Base-by-base conservation (phyloP, 2,797 vertebrate genomes). In the Rallus crepitans region DNA sequence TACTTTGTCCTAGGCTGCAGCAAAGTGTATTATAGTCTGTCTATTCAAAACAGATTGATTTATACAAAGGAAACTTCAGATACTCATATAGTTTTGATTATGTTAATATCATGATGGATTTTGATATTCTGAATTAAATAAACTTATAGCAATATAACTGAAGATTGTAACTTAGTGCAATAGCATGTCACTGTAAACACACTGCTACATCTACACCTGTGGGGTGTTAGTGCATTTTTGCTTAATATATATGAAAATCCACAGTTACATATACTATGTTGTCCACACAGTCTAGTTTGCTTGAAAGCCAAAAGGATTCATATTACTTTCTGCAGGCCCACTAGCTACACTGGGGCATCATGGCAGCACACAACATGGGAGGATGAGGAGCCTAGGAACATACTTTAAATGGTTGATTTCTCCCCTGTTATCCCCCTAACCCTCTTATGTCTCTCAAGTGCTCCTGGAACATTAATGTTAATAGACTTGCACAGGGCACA, bases 41-140 rank as follows among this genome's bases (percentile, higher is more conserved):
- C 33, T 77, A 80, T 53, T 83, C 65, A 94, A 68, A 96, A 39
- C 9, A 65, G 12, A 83, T 8, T 25, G 28, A 89, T 84, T 69
- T 30, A 56, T 56, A 77, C 35, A 86, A 82, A 66, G 33, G 19
- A 82, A 92, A 50, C 30, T 52, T 77, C 66, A 89, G 53, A 63
- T 81, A 94, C 81, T 69, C 27, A n/a, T 39, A 28, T 8, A 64
- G 12, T 52, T 94, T 65, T 87, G 2, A 66, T 39, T 82, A 81
- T 79, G 30, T 75, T 76, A 70, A 77, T 53, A 72, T 27, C 37
- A 27, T 16, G 12, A 33, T 79, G 23, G 40, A 6, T 82, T 94
- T 84, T 90, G 6, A 87, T 82, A 78, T 78, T 92, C 12, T 82
- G 69, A 69, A 83, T 73, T 85, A 81, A 82, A 70, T 28, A 69